Conservation (phyloP, 2,113 vertebrate genomes). For the Conger conger region DNA sequence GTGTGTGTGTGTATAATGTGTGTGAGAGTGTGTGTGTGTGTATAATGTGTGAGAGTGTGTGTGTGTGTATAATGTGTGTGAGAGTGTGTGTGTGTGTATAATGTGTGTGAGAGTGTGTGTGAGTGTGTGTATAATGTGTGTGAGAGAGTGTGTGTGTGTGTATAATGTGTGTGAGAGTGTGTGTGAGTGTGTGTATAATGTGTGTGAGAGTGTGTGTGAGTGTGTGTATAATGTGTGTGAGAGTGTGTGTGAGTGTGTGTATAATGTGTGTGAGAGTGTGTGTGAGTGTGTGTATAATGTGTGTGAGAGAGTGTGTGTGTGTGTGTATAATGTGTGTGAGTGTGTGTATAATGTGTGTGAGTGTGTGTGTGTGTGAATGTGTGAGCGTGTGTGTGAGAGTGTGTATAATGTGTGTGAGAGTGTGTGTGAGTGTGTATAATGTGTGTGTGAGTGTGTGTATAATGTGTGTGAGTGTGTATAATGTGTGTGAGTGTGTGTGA, state of each 20-base stretch:
- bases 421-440: neutral
- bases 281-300: neutral
- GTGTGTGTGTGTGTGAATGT: no score
- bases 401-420: no score
- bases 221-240: neutral
- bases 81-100: neutral
- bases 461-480: conserved; percentile 11
- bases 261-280: no score
- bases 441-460: no score
- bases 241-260: conserved; percentile 10
- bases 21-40: conserved; percentile 3
- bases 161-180: neutral
- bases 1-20: conserved; percentile 22
- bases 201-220: conserved; percentile 19
- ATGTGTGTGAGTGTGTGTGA: no score
- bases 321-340: conserved; percentile 23
- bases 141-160: neutral
- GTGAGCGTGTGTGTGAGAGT: no score
- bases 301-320: neutral
- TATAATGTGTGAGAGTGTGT: neutral
- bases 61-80: conserved; percentile 23
- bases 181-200: conserved; percentile 16
- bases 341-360: neutral
- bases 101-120: neutral
- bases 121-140: conserved; percentile 25